Conservation (phyloP, 2,113 vertebrate genomes). For the Psephotus haematonotus region DNA sequence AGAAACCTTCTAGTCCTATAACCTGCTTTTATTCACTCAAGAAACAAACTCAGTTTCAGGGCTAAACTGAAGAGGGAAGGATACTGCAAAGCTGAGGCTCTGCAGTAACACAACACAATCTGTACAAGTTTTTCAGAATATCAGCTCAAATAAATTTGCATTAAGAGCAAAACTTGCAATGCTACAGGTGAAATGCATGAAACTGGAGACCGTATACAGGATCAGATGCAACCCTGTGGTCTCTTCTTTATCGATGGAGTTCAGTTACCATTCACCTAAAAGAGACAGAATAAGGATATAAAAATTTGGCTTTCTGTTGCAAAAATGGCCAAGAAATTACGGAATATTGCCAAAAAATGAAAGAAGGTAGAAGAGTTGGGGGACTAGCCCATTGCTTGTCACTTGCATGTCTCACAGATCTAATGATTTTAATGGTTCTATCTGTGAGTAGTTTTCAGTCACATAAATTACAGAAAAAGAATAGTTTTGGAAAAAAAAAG, state of each 20-base stretch:
- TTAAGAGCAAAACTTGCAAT: neutral
- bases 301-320: neutral
- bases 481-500: neutral
- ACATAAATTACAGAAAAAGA: neutral
- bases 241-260: neutral
- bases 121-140: neutral
- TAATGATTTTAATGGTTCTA: neutral
- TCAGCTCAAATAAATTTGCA: neutral
- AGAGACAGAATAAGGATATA: neutral
- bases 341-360: neutral
- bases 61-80: neutral
- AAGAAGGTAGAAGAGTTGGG: neutral
- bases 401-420: neutral
- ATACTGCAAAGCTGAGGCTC: neutral
- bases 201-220: neutral
- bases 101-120: neutral
- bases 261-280: neutral
- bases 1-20: neutral
- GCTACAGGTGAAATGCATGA: neutral
- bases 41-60: neutral
- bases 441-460: neutral
- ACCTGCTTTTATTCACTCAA: neutral
- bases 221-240: neutral
- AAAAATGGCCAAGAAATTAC: neutral
- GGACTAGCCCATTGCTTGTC: neutral